Base-by-base conservation (phyloP, 2,113 vertebrate genomes). In the Limanda limanda region DNA sequence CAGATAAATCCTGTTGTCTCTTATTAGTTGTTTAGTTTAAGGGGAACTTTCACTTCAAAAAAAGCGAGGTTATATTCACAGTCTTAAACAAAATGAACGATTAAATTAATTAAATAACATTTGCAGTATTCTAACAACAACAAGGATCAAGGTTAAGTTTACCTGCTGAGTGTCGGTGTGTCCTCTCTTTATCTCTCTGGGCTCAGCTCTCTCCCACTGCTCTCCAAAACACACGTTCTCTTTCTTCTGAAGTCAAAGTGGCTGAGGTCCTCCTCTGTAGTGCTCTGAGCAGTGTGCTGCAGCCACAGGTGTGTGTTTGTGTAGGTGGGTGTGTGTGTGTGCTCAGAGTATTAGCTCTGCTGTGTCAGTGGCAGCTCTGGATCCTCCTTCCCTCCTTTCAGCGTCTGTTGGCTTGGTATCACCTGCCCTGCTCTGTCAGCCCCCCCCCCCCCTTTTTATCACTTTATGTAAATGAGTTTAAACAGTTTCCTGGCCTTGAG, bases 381-480 rank as follows among this genome's bases (percentile, higher is more conserved):
- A 55, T 61, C 82, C 76, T 84, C 82, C 82, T 73, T 13, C 85
- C 54, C 74, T 68, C 27, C 3, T 42, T 42, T 42, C 12, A 42
- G 40, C 21, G 80, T 81, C 82, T 21, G 68, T 80, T 81, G 72
- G 76, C 75, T 23, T 42, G 6, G 48, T 89, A 70, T 92, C 82
- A 94, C 88, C 87, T 92, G 83, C 56, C 74, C 69, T 72, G 67
- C 80, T 84, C 79, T 80, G 67, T 72, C 76, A 66, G 60, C 84
- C 85, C 76, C 79, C 79, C 71, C 40, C 37, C 10, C 37, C 2
- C 1, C 2, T 42, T 90, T 91, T 90, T 86, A 90, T 69, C 78
- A 59, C 84, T 83, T 81, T 84, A 90, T 93, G 90, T 74, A 91
- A 94, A 93, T 92, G 24, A 45, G 58, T 57, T 57, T 51, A 73